Base-by-base conservation (phyloP, 1,140 invertebrate species). In the Scaptomyza graminum region DNA sequence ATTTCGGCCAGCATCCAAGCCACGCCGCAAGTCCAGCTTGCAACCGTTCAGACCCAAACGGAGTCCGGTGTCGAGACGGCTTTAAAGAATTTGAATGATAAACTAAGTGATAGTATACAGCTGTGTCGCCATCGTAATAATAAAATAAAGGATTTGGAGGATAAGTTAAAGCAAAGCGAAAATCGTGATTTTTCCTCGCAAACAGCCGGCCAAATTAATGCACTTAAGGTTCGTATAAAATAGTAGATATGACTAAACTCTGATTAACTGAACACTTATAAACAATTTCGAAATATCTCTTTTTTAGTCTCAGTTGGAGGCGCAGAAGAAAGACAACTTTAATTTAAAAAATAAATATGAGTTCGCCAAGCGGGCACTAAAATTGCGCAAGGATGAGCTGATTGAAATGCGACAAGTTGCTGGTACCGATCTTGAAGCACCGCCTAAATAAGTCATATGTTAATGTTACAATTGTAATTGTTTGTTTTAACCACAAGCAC, bases 321-420 rank as follows among this genome's bases (percentile, higher is more conserved):
- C 22, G 12, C 65, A 54, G 1, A 76, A 76, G 25, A 89, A 65
- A 18, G 83, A 88, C 28, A 28, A 76, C 12, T 4, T 3, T 0
- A 16, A 11, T 0, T 46, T 88, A 8, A 49, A 18, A 18, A 67
- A 69, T 12, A 88, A 88, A 15, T 88, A 88, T 37, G 83, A 88
- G 3, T 31, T 51, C 4, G 69, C 83, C 0, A 88, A 89, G 8
- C 65, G 65, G 2, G 72, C 77, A 0, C 50, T 88, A 0, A 51
- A 50, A 54, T 51, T 83, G 44, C 79, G 83, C 13, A 64, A 67
- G 6, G 79, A 89, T 15, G 79, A 88, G 47, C 44, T 79, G n/a
- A 18, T 47, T 6, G 34, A 57, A 22, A 41, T 88, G 25, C 76
- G 79, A 2, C 16, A 39, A 15, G 4, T 59, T 1, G 44, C 52